Evolutionary conservation across 2,113 vertebrate species (phyloP).

Genomic region (Saimiri boliviensis): DNA sequence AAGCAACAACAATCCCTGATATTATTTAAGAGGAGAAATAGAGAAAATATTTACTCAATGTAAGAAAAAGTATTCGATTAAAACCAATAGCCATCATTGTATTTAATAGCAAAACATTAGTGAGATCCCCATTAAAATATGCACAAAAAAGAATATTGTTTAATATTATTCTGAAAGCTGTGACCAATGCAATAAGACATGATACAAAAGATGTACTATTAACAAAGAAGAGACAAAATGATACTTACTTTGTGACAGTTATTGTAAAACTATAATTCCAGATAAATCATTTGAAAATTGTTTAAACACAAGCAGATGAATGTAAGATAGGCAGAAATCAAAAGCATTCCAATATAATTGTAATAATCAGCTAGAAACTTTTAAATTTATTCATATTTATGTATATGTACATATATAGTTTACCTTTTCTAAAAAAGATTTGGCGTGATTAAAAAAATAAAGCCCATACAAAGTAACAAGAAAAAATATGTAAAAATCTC

Average conservation of each 20-base stretch:
- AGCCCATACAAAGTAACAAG: neutral
- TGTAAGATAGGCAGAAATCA: neutral
- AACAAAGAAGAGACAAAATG: neutral
- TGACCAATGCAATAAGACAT: neutral
- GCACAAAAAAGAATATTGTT: neutral
- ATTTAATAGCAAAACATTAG: neutral
- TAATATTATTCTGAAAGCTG: constrained; percentile 48
- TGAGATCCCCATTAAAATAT: neutral
- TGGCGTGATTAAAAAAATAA: neutral
- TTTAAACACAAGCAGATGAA: neutral
- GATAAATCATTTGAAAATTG: neutral
- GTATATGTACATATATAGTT: neutral
- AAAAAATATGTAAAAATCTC: neutral
- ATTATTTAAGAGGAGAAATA: neutral
- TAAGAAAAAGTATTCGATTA: constrained; percentile 1
- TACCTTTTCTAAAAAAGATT: neutral
- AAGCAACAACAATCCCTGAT: neutral
- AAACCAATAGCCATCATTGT: neutral
- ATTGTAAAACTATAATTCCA: neutral
- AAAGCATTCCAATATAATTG: neutral
- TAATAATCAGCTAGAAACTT: neutral
- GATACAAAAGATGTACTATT: neutral
- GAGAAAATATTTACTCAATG: neutral
- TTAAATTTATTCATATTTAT: neutral
- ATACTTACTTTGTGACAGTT: neutral